phyloP scores from a whole-genome alignment of 1,140 invertebrate genomes.

The Centruroides vittatus region DNA sequence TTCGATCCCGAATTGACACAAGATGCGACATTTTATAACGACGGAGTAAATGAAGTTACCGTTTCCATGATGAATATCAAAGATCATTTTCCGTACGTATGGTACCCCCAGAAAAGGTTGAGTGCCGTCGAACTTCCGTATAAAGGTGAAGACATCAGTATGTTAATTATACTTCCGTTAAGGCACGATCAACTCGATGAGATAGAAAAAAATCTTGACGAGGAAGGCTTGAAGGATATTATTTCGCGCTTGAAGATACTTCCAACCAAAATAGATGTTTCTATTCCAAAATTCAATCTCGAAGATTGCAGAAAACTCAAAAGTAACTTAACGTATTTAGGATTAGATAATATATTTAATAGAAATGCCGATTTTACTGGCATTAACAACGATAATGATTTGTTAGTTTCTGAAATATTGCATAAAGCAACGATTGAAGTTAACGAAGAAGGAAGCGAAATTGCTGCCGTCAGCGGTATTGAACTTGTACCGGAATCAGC shows the following conservation, averaged over 20 bases:
- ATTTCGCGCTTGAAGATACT: not conserved
- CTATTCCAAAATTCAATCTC: constrained; percentile 61
- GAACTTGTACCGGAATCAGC: constrained; percentile 18
- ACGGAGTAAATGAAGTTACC: not conserved
- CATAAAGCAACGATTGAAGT: constrained; percentile 69
- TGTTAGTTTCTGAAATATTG: constrained; percentile 45
- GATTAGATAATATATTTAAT: constrained; percentile 51
- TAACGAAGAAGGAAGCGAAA: constrained; percentile 60
- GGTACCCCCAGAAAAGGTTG: not conserved
- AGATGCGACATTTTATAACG: not conserved
- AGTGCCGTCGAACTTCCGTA: not conserved
- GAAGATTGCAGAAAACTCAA: constrained; percentile 47
- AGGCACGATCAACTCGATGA: constrained; percentile 9
- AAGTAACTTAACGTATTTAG: constrained; percentile 45
- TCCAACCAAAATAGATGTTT: constrained; percentile 40
- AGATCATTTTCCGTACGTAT: not conserved
- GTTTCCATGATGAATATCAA: not conserved
- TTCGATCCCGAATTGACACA: constrained; percentile 38
- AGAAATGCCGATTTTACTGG: constrained; percentile 44
- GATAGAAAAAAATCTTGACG: constrained; percentile 20
- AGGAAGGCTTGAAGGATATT: constrained; percentile 15
- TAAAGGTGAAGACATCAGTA: constrained; percentile 24
- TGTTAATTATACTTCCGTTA: constrained; percentile 27
- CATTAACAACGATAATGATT: constrained; percentile 33
- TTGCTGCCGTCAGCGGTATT: constrained; percentile 49